These are phyloP conservation scores for Oreotrochilus melanogaster DNA, from an alignment of 2,113 vertebrate genomes.

Conservation along the genomic window DNA sequence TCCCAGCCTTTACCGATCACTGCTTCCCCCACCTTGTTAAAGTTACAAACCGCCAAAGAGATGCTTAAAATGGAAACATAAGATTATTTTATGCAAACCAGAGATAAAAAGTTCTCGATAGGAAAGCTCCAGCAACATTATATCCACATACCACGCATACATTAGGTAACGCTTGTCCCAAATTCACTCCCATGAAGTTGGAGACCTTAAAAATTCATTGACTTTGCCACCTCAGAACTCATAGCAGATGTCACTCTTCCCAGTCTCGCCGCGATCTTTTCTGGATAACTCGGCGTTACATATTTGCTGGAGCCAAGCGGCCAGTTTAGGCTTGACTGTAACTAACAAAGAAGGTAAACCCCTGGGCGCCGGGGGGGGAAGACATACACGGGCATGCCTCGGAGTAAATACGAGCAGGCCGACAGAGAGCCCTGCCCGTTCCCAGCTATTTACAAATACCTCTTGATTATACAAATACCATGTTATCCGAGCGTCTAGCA, in stretches of 20 bases:
- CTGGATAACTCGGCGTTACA: not conserved
- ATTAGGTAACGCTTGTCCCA: slow-evolving; percentile 19
- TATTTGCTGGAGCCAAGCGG: not conserved
- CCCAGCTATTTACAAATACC: not conserved
- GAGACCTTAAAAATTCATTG: not conserved
- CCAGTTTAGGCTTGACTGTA: not conserved
- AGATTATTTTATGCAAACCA: not conserved
- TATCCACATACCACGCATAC: not conserved
- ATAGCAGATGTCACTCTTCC: not conserved
- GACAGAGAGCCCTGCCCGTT: not conserved
- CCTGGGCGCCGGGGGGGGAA: not conserved
- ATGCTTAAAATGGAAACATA: not conserved
- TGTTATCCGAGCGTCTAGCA: not conserved
- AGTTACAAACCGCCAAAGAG: not conserved
- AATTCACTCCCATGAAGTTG: not conserved
- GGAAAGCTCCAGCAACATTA: not conserved
- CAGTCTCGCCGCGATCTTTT: not conserved
- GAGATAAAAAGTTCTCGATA: not conserved
- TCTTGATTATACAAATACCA: not conserved
- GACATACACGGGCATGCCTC: slow-evolving; percentile 13
- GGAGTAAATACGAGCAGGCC: not conserved
- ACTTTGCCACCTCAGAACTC: not conserved
- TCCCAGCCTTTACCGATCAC: not conserved
- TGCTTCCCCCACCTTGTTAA: not conserved
- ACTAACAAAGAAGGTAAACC: slow-evolving; percentile 58